Base-by-base conservation (phyloP, 1,140 invertebrate genomes). In the Philotrypesis tridentata region DNA sequence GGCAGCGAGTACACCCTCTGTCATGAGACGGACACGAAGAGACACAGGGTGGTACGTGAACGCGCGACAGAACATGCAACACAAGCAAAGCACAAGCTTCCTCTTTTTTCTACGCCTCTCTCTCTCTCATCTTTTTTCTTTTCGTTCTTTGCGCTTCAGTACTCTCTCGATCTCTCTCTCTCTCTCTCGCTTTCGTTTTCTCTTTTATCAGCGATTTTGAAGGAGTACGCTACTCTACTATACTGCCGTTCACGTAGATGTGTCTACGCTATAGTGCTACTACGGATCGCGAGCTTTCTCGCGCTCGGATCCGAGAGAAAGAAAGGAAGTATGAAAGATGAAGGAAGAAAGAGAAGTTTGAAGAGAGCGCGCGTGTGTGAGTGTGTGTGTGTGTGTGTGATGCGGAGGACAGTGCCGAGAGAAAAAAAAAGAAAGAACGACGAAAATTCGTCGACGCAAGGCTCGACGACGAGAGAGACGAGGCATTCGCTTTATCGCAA, bases 1-100 rank as follows among this genome's bases (percentile, higher is more conserved):
- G 92, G 92, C 88, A 93, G 91, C 90, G 92, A 92, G 89, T 93
- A 93, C 87, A 93, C 92, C 90, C 91, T 91, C 92, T 93, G 89
- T n/a, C 17, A 55, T 55, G n/a, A 55, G 48, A 55, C n/a, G n/a
- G 14, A 55, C 48, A 55, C 61, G 61, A 25, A n/a, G n/a, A n/a
- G n/a, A 65, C 27, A 33, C 27, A n/a, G 37, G 27, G 67, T 60
- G 81, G n/a, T n/a, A n/a, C 81, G 87, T 86, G 87, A 87, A 85
- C 84, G 87, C 87, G 89, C 84, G 73, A 55, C n/a, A n/a, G n/a
- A 82, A 90, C 89, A 92, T 91, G 90, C 90, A 92, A 91, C 89
- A 91, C 89, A 91, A 91, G 90, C 90, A 90, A 92, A 91, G 90
- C 89, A 90, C 87, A 89, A 89, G 84, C 84, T 85, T 84, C 86